Percentiles rank a stretch among this genome's conserved stretches.
phyloP scores from a whole-genome alignment of 2,113 vertebrate genomes.

The Antidorcas marsupialis region DNA sequence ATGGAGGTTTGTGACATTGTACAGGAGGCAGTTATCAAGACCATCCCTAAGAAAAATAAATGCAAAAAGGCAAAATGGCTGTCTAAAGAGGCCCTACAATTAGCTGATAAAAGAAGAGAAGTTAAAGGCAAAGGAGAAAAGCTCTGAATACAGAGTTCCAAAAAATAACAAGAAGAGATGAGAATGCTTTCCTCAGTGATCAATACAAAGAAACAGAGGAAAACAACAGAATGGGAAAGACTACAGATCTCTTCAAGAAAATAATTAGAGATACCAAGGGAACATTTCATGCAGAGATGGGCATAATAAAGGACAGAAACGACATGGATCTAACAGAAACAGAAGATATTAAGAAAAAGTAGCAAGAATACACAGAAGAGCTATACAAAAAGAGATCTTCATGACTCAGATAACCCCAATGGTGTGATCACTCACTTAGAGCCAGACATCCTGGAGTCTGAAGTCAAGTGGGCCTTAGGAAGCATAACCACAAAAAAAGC shows the following conservation, averaged over 20 bases:
- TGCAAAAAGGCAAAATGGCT: not conserved
- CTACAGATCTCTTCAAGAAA: not conserved
- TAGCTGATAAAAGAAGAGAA: not conserved
- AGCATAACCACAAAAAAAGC: not conserved
- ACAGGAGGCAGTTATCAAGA: not conserved
- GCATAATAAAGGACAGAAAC: not conserved
- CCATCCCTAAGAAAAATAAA: not conserved
- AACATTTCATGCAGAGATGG: not conserved
- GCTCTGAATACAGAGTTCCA: not conserved
- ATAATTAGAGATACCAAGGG: not conserved
- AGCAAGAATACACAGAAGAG: not conserved
- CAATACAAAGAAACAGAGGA: not conserved
- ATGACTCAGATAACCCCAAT: not conserved
- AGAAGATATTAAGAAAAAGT: not conserved
- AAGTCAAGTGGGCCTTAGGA: not conserved
- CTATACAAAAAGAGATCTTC: not conserved
- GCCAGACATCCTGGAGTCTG: fast-evolving
- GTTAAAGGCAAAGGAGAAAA: not conserved
- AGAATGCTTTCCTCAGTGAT: not conserved
- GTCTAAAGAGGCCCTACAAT: not conserved
- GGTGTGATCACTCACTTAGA: not conserved
- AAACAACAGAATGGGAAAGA: not conserved
- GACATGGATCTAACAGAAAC: not conserved
- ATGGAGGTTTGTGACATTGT: not conserved
- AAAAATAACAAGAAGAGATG: not conserved